Conservation (phyloP, 2,888 invertebrate genomes). For the Drosophila melanosoma region DNA sequence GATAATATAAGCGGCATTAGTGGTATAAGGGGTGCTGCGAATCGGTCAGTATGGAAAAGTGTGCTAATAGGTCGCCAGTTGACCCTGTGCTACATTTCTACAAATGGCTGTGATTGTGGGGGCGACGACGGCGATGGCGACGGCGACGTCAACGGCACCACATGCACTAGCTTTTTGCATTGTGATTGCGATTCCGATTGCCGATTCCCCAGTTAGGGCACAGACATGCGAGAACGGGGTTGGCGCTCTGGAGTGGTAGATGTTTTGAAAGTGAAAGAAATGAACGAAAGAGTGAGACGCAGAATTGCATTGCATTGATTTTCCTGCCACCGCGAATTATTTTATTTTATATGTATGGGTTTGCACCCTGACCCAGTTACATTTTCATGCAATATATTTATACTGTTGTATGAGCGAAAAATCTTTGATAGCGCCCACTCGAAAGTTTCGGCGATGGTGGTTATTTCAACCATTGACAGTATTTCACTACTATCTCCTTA, state of each 20-base stretch:
- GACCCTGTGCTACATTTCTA: slow-evolving; percentile 83
- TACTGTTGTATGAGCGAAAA: background rate
- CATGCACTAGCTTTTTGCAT: slow-evolving; percentile 68
- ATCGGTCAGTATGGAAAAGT: slow-evolving; percentile 70
- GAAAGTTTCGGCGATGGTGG: background rate
- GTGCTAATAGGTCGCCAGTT: slow-evolving; percentile 84
- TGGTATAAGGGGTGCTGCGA: background rate
- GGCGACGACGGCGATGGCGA: slow-evolving; percentile 6
- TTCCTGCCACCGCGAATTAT: slow-evolving; percentile 1
- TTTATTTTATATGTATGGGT: slow-evolving; percentile 48
- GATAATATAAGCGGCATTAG: background rate
- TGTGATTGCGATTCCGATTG: slow-evolving; percentile 37
- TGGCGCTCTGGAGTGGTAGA: background rate
- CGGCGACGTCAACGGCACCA: slow-evolving; percentile 34
- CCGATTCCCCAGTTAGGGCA: slow-evolving; percentile 9
- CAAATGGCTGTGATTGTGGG: slow-evolving; percentile 37
- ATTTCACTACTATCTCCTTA: background rate
- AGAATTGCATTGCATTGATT: slow-evolving; percentile 40
- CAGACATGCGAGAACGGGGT: slow-evolving; percentile 15
- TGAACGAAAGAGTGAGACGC: background rate
- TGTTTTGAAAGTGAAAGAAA: slow-evolving; percentile 11
- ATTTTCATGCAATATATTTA: slow-evolving; percentile 65
- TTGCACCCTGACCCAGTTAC: slow-evolving; percentile 84
- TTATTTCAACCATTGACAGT: background rate
- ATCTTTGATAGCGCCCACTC: background rate